A percentile compares a stretch with the other conserved stretches of the same genome.
Conservation (phyloP, 2,113 vertebrate species). For the Percina caprodes region DNA sequence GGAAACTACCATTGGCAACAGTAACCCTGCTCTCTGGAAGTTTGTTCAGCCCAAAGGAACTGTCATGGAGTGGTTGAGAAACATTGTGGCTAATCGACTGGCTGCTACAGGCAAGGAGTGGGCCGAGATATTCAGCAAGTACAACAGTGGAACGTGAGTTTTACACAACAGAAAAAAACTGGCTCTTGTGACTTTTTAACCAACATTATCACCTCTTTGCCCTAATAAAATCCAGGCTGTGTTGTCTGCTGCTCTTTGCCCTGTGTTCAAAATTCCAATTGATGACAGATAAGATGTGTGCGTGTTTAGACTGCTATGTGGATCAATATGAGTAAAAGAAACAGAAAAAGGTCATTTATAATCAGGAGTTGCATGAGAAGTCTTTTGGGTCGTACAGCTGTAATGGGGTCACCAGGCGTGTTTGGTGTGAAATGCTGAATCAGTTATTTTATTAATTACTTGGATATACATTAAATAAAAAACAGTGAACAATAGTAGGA, state of each 20-base stretch:
- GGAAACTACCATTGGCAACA: slow-evolving; percentile 97
- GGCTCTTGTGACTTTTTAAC: neutral
- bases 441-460: neutral
- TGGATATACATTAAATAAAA: neutral
- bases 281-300: neutral
- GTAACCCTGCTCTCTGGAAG: slow-evolving; percentile 89
- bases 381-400: slow-evolving; percentile 5
- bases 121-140: slow-evolving; percentile 85
- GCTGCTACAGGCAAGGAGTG: slow-evolving; percentile 86
- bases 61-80: slow-evolving; percentile 94
- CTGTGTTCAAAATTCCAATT: slow-evolving; percentile 6
- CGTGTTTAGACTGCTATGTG: neutral
- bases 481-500: neutral
- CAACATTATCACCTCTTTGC: neutral
- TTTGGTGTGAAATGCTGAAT: slow-evolving; percentile 25
- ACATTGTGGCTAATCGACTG: slow-evolving; percentile 92
- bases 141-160: slow-evolving; percentile 97
- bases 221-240: neutral
- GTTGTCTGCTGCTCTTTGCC: slow-evolving; percentile 11
- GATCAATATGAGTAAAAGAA: neutral
- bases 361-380: slow-evolving; percentile 25
- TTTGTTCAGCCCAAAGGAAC: slow-evolving; percentile 85
- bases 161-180: neutral
- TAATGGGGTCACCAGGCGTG: neutral
- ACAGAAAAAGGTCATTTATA: neutral